These are phyloP conservation scores for Chrysomela aeneicollis DNA, from an alignment of 2,888 invertebrate species.

Conservation along the genomic window DNA sequence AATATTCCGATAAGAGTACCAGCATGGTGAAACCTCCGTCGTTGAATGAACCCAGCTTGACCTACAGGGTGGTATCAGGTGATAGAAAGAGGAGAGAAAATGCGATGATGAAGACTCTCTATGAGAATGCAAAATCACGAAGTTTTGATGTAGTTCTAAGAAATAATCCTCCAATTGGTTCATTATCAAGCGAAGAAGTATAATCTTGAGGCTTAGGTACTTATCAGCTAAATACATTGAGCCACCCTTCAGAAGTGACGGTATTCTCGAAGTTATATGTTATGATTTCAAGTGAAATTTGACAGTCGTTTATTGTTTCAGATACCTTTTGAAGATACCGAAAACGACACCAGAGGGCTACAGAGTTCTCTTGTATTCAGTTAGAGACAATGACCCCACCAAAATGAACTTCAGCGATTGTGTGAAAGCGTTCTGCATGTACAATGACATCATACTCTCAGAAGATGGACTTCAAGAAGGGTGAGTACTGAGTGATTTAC, in stretches of 20 bases:
- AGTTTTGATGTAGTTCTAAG: not conserved
- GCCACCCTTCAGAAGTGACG: no score
- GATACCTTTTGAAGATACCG: conserved; percentile 70
- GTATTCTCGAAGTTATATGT: no score
- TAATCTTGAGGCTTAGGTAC: no score
- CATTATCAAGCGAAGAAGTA: no score
- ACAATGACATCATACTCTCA: conserved; percentile 71
- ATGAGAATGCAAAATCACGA: not conserved
- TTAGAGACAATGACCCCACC: conserved; percentile 69
- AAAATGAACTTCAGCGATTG: conserved; percentile 71
- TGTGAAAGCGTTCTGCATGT: conserved; percentile 72
- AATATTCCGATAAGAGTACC: conserved; percentile 2
- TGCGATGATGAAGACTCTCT: conserved; percentile 21
- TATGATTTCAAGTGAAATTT: not conserved
- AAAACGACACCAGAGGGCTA: conserved; percentile 70
- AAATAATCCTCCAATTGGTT: not conserved
- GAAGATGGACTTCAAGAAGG: conserved; percentile 65
- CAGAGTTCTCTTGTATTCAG: conserved; percentile 68
- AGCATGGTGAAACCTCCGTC: not conserved
- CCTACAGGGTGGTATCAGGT: conserved; percentile 30
- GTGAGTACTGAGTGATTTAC: conserved; percentile 45
- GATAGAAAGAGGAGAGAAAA: conserved; percentile 16
- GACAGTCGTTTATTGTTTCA: conserved; percentile 56
- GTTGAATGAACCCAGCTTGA: conserved; percentile 26
- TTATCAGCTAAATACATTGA: no score